Evolutionary conservation across 2,113 vertebrate genomes (phyloP), one percentile per base, ranked within the genome.

Genomic region (Paracanthobrama guichenoti): DNA sequence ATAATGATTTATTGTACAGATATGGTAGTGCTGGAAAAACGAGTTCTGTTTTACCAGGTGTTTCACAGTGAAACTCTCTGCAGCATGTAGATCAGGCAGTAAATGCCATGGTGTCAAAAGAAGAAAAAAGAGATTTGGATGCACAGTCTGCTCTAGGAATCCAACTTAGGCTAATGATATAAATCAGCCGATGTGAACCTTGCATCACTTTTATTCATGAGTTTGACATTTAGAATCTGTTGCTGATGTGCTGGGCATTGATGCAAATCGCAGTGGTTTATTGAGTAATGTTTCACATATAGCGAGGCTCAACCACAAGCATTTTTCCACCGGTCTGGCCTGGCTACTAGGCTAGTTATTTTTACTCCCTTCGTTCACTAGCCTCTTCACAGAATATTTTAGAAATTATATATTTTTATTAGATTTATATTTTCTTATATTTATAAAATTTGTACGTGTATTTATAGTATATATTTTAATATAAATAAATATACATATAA

Each of bases 191-290:
- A 71, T 72, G 39, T 82, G 62, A 82, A 71, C 66, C 64, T 71
- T 53, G 80, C 31, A 69, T 69, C 80, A 82, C 6, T 35, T 71
- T 71, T 82, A 82, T 82, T 82, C 80, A 82, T 82, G 80, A 82
- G 80, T 57, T 82, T 82, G 80, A 82, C 80, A 82, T 82, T 82
- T 72, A 24, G 28, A 82, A 42, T 55, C 28, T 57, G 48, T 55
- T 82, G 46, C 66, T 24, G 22, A 81, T 55, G 66, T 71, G 42
- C 79, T 80, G 44, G 57, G 48, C 20, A 18, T 42, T n/a, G 64
- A 72, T 26, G 79, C 79, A 81, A 67, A 81, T 50, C 59, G 0
- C 44, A 26, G 42, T 28, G 60, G 12, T 22, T 81, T 67, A 50
- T 31, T 81, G 59, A 81, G 46, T 80, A 66, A 80, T 81, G 62